Evolutionary conservation across 1,140 invertebrate genomes (phyloP).

Genomic region (Listronotus oregonensis): DNA sequence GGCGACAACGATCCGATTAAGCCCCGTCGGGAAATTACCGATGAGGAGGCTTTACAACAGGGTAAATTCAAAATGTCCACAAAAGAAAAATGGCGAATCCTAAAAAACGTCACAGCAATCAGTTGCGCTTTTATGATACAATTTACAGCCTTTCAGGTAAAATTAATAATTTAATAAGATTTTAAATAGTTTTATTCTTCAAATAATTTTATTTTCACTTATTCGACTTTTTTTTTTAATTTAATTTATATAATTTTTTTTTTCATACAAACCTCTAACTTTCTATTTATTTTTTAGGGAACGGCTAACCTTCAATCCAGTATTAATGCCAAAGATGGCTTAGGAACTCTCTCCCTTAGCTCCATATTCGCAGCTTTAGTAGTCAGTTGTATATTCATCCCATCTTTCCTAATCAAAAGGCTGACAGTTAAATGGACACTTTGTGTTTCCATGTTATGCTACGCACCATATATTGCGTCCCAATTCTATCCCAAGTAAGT

Average conservation of each 20-base stretch:
- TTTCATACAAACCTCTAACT: too few relatives aligned
- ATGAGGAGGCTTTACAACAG: conserved; percentile 67
- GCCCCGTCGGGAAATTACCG: conserved; percentile 64
- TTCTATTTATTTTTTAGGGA: conserved; percentile 60
- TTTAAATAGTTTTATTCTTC: too few relatives aligned
- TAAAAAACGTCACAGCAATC: conserved; percentile 85
- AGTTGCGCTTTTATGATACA: conserved; percentile 90
- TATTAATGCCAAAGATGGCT: conserved; percentile 80
- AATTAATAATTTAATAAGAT: conserved; percentile 66
- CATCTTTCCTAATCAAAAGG: conserved; percentile 84
- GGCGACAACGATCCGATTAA: conserved; percentile 61
- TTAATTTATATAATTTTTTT: too few relatives aligned
- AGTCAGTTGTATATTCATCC: conserved; percentile 90
- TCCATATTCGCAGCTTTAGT: conserved; percentile 88
- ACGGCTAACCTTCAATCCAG: conserved; percentile 89
- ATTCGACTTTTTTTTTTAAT: too few relatives aligned
- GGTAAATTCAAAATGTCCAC: conserved; percentile 78
- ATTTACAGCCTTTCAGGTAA: conserved; percentile 87
- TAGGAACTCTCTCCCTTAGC: conserved; percentile 82
- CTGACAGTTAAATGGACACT: conserved; percentile 96
- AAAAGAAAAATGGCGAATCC: conserved; percentile 83
- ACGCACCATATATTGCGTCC: conserved; percentile 90
- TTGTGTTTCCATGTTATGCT: conserved; percentile 87
- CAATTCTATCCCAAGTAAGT: conserved; percentile 81
- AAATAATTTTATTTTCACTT: too few relatives aligned